Evolutionary conservation across 2,113 vertebrate genomes (phyloP), one percentile per base, ranked within the genome.

Genomic region (Ctenodactylus gundi): DNA sequence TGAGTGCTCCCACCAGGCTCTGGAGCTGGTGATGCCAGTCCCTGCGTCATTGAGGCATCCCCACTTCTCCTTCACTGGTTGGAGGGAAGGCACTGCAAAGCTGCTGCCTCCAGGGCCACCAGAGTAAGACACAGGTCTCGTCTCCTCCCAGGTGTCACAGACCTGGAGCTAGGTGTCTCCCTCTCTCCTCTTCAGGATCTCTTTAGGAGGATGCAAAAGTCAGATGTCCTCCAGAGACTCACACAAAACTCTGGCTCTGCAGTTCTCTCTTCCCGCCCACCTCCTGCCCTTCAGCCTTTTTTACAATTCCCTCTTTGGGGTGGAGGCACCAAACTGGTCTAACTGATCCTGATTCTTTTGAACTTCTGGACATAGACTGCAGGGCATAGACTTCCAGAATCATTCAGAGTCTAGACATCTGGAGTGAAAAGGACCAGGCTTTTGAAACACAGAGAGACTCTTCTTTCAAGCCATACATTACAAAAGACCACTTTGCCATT

Each of bases 401-500:
- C 86, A 85, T 3, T 11, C 46, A 85, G 53, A 34, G 4, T 70
- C 85, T 55, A 83, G 57, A 44, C 65, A 77, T 82, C 21, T 9
- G 49, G 46, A 67, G 11, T 65, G 21, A 87, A 90, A 86, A 70
- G 70, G 58, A 80, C 29, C 34, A 60, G 25, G 29, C 34, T 83
- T 91, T 91, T 39, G 12, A 80, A 68, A 95, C 51, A 77, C 41
- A 83, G n/a, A n/a, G 70, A 95, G 53, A 55, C 34, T 88, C 65
- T 91, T 80, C 75, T 91, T 64, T 75, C 68, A 64, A 91, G 81
- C 36, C 64, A 25, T 21, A 57, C 8, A 57, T 94, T 92, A 77
- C 72, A 65, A 82, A 92, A 73, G 34, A 49, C 67, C 78, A 4
- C 85, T 85, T 93, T 87, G 83, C 93, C 85, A 90, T 62, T 81